Base-by-base conservation (phyloP, 2,888 invertebrate species). In the Dichetophora obliterata region DNA sequence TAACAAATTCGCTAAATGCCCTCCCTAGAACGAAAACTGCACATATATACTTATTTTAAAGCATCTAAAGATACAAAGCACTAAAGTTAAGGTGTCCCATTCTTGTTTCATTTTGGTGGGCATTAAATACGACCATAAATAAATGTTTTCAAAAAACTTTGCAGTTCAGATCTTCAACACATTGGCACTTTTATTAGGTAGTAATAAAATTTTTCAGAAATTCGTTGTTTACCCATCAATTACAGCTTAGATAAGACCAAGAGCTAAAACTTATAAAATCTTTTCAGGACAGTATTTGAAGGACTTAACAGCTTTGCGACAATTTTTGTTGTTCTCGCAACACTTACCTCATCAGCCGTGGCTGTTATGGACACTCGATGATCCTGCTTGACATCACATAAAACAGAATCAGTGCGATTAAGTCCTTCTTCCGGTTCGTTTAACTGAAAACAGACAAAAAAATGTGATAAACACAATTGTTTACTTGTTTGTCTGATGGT, bases 381-480 rank as follows among this genome's bases (percentile, higher is more conserved):
- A 75, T 86, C 85, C 63, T 85, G 86, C 74, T 87, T 87, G 63
- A 84, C 81, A 79, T 88, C 86, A 48, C 85, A 83, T 59, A 86
- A 81, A 74, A 88, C 85, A 27, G 89, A 89, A 78, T 89, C 88
- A 5, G 85, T 83, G 2, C 88, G 87, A 82, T 87, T 85, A 14
- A 88, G 82, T 37, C 83, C 83, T 71, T 87, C 88, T 83, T 89
- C 87, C 63, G 87, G 86, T 72, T 88, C 87, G 76, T 87, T 89
- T 0, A 89, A 82, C 89, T 89, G 80, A 16, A 82, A 82, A 75
- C 76, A 59, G n/a, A 65, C 31, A 65, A 37, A 34, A 31, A n/a
- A 34, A 37, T 54, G n/a, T 16, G 34, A n/a, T 19, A 22, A 68
- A 50, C 11, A 50, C 11, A 68, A 27, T 16, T 24, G 37, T 43